phyloP scores from a whole-genome alignment of 1,140 invertebrate species.

The Drosophila lacertosa region DNA sequence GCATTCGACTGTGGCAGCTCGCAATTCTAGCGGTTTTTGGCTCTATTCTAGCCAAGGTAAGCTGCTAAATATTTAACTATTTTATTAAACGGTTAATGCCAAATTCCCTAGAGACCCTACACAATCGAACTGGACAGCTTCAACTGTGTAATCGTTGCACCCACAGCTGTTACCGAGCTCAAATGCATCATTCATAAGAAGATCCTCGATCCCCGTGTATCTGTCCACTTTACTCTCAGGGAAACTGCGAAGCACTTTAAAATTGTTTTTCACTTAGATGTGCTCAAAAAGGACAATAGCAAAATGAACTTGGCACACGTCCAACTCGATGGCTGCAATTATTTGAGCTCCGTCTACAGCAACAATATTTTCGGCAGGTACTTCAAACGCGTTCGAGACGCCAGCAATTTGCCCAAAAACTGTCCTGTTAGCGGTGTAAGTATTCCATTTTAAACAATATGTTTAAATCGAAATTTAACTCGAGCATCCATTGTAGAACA shows the following conservation, averaged over 20 bases:
- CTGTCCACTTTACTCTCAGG: background rate
- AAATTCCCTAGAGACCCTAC: background rate
- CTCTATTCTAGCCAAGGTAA: background rate
- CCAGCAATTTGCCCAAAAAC: constrained; percentile 32
- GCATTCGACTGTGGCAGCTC: background rate
- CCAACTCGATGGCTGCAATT: constrained; percentile 59
- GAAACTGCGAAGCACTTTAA: background rate
- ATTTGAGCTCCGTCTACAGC: constrained; percentile 17
- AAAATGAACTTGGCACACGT: constrained; percentile 26
- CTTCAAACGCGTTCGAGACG: constrained; percentile 24
- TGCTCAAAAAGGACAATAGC: constrained; percentile 48
- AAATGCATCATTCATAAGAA: background rate
- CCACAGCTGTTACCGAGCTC: background rate
- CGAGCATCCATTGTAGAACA: constrained; percentile 4
- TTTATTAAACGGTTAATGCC: background rate
- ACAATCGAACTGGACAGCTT: background rate
- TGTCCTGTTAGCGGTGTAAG: constrained; percentile 43
- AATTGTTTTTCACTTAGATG: constrained; percentile 14
- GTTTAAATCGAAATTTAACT: background rate
- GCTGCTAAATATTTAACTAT: background rate
- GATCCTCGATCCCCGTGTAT: background rate
- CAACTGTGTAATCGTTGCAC: background rate
- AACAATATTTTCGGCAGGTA: constrained; percentile 33
- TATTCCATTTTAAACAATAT: background rate
- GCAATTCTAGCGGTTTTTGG: background rate